A percentile compares a stretch with the other conserved stretches of the same genome.
These are phyloP conservation scores for Nephrotoma guestfalica DNA, from an alignment of 2,888 invertebrate species.

Conservation along the genomic window DNA sequence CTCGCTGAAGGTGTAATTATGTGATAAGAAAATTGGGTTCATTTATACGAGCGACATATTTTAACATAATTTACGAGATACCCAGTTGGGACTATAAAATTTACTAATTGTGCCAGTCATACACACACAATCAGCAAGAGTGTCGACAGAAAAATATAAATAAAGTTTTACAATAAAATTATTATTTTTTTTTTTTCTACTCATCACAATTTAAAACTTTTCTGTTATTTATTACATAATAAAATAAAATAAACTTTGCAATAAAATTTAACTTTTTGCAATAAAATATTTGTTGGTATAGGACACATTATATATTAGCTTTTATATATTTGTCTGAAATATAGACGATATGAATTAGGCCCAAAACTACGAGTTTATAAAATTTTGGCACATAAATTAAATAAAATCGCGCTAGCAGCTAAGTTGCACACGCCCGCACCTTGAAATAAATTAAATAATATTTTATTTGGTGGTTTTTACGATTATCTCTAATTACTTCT, in stretches of 20 bases:
- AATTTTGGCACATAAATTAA: neutral
- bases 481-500: neutral
- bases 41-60: neutral
- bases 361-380: neutral
- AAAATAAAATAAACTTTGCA: neutral
- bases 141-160: neutral
- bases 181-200: neutral
- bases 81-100: neutral
- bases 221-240: neutral
- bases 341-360: neutral
- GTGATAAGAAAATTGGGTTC: too few relatives aligned
- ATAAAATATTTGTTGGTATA: neutral
- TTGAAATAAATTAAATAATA: neutral
- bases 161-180: neutral
- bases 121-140: neutral
- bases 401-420: neutral
- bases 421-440: neutral
- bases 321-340: neutral
- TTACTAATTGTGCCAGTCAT: neutral
- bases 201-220: neutral
- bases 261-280: neutral
- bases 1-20: neutral
- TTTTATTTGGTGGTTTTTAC: neutral
- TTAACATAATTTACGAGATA: neutral
- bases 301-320: neutral